These are phyloP conservation scores for Drosophila colorata DNA, from an alignment of 2,888 invertebrate species.

Conservation along the genomic window DNA sequence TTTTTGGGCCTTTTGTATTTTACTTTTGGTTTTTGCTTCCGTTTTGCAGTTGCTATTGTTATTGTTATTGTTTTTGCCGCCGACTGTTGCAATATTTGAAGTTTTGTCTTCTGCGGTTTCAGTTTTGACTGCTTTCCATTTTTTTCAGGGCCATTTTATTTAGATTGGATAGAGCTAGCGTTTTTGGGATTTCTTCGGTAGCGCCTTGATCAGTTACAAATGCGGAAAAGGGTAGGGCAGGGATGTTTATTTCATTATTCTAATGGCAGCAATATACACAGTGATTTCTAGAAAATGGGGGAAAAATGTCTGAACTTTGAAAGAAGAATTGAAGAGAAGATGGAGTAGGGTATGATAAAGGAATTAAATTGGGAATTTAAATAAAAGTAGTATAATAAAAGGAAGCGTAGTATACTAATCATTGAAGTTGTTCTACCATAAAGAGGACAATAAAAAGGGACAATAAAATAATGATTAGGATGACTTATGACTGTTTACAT, in stretches of 20 bases:
- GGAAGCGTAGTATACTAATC: no score
- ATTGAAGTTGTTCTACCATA: no score
- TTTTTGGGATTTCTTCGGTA: conserved; percentile 3
- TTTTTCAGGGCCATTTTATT: conserved; percentile 18
- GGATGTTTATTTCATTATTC: conserved; percentile 3
- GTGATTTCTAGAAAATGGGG: not conserved
- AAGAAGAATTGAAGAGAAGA: not conserved
- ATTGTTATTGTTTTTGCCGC: conserved; percentile 59
- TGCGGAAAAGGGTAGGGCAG: not conserved
- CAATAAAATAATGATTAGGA: no score
- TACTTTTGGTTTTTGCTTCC: conserved; percentile 40
- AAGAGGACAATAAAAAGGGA: no score
- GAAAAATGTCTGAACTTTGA: not conserved
- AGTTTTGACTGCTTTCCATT: conserved; percentile 10
- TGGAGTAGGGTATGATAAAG: not conserved
- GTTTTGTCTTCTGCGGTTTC: conserved; percentile 62
- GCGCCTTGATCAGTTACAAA: conserved; percentile 5
- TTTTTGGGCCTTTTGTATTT: conserved; percentile 20
- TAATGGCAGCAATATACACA: conserved; percentile 16
- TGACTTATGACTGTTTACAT: no score
- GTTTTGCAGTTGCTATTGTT: conserved; percentile 38
- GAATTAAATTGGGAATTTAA: not conserved
- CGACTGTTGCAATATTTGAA: conserved; percentile 63
- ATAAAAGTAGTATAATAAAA: not conserved
- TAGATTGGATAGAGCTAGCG: conserved; percentile 16